Evolutionary conservation across 1,140 invertebrate species (phyloP).

Genomic region (Diprion similis): DNA sequence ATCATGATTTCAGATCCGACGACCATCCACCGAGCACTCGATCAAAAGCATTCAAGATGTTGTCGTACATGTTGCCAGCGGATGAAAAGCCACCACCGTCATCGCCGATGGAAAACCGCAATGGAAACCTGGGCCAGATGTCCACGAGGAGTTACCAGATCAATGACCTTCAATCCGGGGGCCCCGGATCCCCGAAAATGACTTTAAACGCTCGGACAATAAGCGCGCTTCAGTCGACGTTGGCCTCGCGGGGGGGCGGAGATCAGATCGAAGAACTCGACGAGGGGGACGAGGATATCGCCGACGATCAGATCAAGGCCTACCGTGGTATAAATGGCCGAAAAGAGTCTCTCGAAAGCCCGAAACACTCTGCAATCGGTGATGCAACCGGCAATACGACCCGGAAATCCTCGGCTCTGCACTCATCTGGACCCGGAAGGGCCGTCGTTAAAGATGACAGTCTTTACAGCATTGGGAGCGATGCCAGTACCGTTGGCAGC

Average conservation of each 20-base stretch:
- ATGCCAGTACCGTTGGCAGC: slow-evolving; percentile 55
- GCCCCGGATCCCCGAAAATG: neutral
- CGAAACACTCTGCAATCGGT: slow-evolving; percentile 48
- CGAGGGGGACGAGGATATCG: slow-evolving; percentile 32
- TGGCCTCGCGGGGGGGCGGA: slow-evolving; percentile 27
- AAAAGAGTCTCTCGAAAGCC: slow-evolving; percentile 36
- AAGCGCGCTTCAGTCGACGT: neutral
- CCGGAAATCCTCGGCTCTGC: slow-evolving; percentile 43
- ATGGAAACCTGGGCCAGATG: neutral
- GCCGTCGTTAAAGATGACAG: slow-evolving; percentile 56
- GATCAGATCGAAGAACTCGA: slow-evolving; percentile 47
- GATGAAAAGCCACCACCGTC: slow-evolving; percentile 57
- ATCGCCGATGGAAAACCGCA: neutral
- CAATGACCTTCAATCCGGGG: neutral
- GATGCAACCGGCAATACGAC: slow-evolving; percentile 37
- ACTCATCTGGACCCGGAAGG: slow-evolving; percentile 40
- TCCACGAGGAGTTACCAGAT: neutral
- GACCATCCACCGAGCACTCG: no score
- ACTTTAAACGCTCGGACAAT: neutral
- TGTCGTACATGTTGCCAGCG: slow-evolving; percentile 59
- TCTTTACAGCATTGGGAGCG: slow-evolving; percentile 58
- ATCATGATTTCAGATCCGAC: no score
- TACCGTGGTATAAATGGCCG: slow-evolving; percentile 28
- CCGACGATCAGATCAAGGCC: slow-evolving; percentile 35
- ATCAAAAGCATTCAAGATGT: slow-evolving; percentile 42